Percentiles rank a stretch among this genome's conserved stretches.
phyloP scores from a whole-genome alignment of 2,113 vertebrate genomes.

The Rutilus rutilus region DNA sequence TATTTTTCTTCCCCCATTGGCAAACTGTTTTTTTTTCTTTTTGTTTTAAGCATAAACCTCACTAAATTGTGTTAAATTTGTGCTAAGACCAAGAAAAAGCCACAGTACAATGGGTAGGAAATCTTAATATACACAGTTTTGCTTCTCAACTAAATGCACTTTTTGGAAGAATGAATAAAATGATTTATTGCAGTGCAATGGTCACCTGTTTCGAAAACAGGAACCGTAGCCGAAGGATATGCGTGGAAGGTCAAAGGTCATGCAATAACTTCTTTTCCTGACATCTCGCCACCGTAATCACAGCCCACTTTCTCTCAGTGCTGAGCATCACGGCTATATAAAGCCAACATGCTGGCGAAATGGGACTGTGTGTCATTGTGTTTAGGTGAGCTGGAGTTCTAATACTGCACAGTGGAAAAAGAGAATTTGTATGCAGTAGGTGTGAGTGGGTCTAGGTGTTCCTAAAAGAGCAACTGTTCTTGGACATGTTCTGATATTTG shows the following conservation, averaged over 20 bases:
- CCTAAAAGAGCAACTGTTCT: conserved; percentile 11
- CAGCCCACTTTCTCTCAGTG: neutral
- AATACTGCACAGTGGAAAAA: neutral
- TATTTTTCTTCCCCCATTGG: neutral
- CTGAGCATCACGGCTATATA: neutral
- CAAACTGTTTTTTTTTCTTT: neutral
- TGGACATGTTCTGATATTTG: conserved; percentile 17
- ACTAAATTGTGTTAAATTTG: neutral
- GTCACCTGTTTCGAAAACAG: neutral
- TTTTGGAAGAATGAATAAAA: neutral
- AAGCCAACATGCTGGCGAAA: neutral
- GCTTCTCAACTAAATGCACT: neutral
- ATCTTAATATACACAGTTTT: neutral
- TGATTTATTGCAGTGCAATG: neutral
- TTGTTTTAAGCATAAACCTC: neutral
- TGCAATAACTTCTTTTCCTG: neutral
- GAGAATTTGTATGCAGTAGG: neutral
- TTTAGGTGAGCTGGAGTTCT: neutral
- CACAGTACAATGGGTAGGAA: neutral
- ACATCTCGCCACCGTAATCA: neutral
- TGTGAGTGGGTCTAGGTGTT: neutral
- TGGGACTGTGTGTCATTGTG: neutral
- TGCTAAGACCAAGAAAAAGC: neutral
- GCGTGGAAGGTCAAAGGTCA: neutral
- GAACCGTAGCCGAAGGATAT: neutral